Conservation (phyloP, 2,888 invertebrate genomes). For the Pilophorus perplexus region DNA sequence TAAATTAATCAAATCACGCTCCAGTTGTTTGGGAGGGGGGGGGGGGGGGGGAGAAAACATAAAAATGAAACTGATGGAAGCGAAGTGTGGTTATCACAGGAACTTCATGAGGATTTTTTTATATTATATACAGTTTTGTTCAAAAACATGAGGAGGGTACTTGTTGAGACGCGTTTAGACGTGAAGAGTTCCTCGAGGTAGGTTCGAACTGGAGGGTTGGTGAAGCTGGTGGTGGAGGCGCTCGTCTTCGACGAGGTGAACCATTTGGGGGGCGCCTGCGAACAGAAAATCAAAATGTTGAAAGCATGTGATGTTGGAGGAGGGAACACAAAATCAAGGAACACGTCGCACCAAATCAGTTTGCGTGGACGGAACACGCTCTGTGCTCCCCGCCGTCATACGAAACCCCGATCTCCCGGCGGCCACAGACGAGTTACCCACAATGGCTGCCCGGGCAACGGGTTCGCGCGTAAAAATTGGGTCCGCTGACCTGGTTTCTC, state of each 20-base stretch:
- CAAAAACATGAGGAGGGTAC: constrained; percentile 6
- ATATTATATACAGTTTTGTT: constrained; percentile 27
- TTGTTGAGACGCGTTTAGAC: constrained; percentile 17
- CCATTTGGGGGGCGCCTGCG: constrained; percentile 17
- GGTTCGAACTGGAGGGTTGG: constrained; percentile 2
- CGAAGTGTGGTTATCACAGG: constrained; percentile 43
- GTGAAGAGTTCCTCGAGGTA: constrained; percentile 35
- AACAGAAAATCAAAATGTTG: background rate
- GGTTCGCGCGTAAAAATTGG: no score
- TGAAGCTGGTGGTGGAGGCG: constrained; percentile 27
- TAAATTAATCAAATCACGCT: no score
- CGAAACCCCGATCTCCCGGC: no score
- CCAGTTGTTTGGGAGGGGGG: no score
- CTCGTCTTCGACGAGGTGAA: constrained; percentile 30
- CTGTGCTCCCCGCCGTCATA: no score
- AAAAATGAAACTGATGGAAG: constrained; percentile 32
- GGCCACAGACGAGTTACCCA: no score
- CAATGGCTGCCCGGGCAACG: no score
- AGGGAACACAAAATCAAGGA: no score
- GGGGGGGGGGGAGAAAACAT: background rate
- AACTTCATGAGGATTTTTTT: constrained; percentile 41
- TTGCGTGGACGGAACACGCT: no score
- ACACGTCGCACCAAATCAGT: no score
- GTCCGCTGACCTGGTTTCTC: no score
- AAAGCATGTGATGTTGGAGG: no score